Percentiles rank a stretch among this genome's conserved stretches.
phyloP scores from a whole-genome alignment of 2,113 vertebrate genomes.

The Nibea coibor region DNA sequence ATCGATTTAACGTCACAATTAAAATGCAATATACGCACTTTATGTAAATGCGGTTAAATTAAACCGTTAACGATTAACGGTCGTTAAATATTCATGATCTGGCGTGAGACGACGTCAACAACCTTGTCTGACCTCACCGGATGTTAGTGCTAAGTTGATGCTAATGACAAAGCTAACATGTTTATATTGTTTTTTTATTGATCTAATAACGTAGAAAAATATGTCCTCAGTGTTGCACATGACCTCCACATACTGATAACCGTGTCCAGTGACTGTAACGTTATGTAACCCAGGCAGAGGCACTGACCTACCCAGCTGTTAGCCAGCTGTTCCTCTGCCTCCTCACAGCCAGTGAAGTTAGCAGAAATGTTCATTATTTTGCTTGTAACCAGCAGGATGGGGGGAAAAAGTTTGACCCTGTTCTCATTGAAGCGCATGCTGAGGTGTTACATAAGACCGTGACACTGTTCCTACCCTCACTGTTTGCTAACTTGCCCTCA shows the following conservation, averaged over 20 bases:
- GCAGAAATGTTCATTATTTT: neutral
- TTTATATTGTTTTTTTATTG: neutral
- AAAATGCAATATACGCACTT: too few species aligned
- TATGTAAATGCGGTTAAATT: too few species aligned
- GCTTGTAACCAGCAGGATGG: too few species aligned
- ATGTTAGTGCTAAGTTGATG: constrained; percentile 50
- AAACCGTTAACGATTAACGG: neutral
- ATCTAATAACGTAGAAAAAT: rapidly evolving
- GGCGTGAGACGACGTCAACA: constrained; percentile 47
- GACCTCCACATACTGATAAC: constrained; percentile 8
- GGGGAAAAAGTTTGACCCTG: neutral
- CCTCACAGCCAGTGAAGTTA: neutral
- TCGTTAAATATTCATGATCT: constrained; percentile 46
- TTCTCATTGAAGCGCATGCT: neutral
- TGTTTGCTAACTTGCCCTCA: neutral
- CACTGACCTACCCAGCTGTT: neutral
- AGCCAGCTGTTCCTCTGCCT: neutral
- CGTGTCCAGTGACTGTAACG: neutral
- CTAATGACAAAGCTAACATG: neutral
- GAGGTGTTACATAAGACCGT: neutral
- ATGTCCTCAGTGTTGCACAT: neutral
- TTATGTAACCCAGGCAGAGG: neutral
- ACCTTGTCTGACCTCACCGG: constrained; percentile 60
- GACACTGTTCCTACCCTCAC: neutral
- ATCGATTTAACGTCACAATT: neutral